A percentile compares a stretch with the other conserved stretches of the same genome.
Conservation (phyloP, 2,113 vertebrate genomes). For the Hippocampus mohnikei region DNA sequence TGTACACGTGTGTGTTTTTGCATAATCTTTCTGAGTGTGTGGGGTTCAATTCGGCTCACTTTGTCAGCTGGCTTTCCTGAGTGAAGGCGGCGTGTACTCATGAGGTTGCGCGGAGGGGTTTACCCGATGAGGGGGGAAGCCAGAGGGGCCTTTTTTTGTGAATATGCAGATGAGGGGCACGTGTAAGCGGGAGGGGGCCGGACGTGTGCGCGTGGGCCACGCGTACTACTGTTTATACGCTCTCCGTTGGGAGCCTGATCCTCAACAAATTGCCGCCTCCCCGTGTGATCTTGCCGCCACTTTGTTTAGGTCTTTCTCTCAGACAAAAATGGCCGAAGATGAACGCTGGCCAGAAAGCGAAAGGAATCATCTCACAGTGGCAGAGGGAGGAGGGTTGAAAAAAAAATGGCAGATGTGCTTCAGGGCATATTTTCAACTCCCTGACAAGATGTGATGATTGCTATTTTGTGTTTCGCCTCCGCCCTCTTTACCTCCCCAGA, state of each 20-base stretch:
- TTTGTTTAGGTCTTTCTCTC: constrained; percentile 71
- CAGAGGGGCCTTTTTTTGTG: constrained; percentile 74
- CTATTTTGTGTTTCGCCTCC: constrained; percentile 69
- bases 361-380: constrained; percentile 58
- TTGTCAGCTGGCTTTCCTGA: constrained; percentile 49
- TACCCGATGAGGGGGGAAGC: constrained; percentile 63
- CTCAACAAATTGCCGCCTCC: constrained; percentile 84
- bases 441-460: constrained; percentile 88
- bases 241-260: constrained; percentile 80
- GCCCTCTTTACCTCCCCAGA: constrained; percentile 75
- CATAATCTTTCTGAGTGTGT: constrained; percentile 15
- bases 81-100: constrained; percentile 65
- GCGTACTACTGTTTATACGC: constrained; percentile 81
- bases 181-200: constrained; percentile 51
- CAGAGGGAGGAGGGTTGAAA: constrained; percentile 38
- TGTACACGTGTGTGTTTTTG: constrained; percentile 40
- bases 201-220: constrained; percentile 57
- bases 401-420: constrained; percentile 58
- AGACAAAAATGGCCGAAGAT: constrained; percentile 61
- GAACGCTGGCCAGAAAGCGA: constrained; percentile 43
- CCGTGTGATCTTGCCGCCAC: constrained; percentile 78
- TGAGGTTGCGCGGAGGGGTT: constrained; percentile 67
- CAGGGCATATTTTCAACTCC: constrained; percentile 77
- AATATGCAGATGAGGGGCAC: constrained; percentile 76
- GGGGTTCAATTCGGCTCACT: constrained; percentile 60